Evolutionary conservation across 2,888 invertebrate species (phyloP).

Genomic region (Trypoxylon attenuatum): DNA sequence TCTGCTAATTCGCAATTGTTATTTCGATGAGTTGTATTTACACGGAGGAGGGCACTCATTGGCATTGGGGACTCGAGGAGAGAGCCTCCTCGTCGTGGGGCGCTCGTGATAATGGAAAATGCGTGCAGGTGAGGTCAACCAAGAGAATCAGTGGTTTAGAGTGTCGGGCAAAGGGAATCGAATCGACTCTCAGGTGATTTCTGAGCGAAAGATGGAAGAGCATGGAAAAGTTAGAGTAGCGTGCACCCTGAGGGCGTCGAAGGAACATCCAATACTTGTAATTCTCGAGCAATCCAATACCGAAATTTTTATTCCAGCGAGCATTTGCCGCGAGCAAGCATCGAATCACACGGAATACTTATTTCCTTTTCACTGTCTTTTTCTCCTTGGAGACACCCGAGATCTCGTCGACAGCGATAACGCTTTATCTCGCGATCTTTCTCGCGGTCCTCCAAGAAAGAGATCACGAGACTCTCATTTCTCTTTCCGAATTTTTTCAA

Average conservation of each 20-base stretch:
- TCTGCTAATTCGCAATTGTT: no score
- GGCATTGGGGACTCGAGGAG: no score
- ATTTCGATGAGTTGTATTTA: no score
- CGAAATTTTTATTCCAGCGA: background rate
- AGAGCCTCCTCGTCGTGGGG: no score
- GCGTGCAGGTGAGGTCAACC: no score
- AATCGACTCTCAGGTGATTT: constrained; percentile 25
- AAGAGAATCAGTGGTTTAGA: background rate
- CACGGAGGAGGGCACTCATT: no score
- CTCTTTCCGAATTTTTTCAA: background rate
- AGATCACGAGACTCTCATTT: background rate
- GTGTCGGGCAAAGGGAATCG: constrained; percentile 4
- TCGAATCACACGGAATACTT: background rate
- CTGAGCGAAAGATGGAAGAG: constrained; percentile 27
- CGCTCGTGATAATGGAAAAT: no score
- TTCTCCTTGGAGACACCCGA: no score
- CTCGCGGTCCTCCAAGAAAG: background rate
- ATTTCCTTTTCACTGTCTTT: no score
- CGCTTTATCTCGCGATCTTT: background rate
- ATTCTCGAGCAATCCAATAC: constrained; percentile 16
- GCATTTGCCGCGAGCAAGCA: background rate
- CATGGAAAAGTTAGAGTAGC: constrained; percentile 25
- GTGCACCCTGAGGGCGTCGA: constrained; percentile 19
- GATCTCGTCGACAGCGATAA: background rate
- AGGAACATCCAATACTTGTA: constrained; percentile 20